Evolutionary conservation across 1,140 invertebrate species (phyloP), one percentile per base, ranked within the genome.

Genomic region (Notospermus geniculatus): DNA sequence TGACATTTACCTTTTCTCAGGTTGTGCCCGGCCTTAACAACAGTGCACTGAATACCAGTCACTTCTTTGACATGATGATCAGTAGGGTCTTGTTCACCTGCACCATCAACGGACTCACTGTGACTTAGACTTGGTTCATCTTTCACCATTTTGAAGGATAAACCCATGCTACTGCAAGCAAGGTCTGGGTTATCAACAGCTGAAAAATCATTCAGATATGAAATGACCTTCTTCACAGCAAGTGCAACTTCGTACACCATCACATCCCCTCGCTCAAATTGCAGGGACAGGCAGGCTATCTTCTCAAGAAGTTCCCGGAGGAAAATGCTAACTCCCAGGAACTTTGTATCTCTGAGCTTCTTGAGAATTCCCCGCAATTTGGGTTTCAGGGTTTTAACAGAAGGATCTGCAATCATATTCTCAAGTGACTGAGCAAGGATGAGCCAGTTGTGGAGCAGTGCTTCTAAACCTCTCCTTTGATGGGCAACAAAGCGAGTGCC

Each of bases 401-500:
- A 50, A 5, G 4, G 19, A 50, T 50, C 46, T 5, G 46, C 46
- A 4, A 50, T 23, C 46, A 19, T 4, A 7, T 5, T 50, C n/a
- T 50, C 46, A 23, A 50, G 4, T 5, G 25, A 4, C n/a, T 23
- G 46, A 23, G 25, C 25, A 19, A 50, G 46, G n/a, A n/a, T 23
- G n/a, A 19, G 5, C 46, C 46, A 50, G 25, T 50, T 50, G n/a
- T 50, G 46, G n/a, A 50, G n/a, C n/a, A 50, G 25, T 4, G 46
- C 46, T 7, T 19, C n/a, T 7, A 50, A n/a, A 23, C 46, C 46
- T 27, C 46, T 5, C 46, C 46, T 50, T n/a, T 50, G n/a, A n/a
- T 50, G 46, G 25, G 19, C 25, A n/a, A 50, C 46, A n/a, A 50
- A 50, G 5, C 46, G 46, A 23, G 46, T 50, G 25, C 46, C 46